Conservation (phyloP, 2,113 vertebrate species). For the Carassius carassius region DNA sequence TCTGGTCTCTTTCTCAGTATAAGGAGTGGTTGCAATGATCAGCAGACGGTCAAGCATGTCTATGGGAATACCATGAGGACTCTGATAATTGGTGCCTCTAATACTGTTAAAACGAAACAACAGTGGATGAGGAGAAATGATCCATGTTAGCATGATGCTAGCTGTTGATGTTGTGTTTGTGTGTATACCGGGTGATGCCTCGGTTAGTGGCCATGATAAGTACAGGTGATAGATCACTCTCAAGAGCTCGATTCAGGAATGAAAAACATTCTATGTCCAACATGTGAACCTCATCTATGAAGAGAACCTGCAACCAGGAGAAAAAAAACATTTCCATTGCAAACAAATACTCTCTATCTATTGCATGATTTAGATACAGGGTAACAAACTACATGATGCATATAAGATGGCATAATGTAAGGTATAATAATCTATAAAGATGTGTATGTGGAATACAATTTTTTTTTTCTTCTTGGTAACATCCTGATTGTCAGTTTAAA, state of each 20-base stretch:
- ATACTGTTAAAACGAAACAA: slow-evolving; percentile 72
- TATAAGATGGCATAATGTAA: neutral
- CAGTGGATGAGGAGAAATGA: neutral
- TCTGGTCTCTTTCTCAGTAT: slow-evolving; percentile 88
- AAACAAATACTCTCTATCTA: neutral
- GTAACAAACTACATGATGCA: neutral
- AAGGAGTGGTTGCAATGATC: slow-evolving; percentile 88
- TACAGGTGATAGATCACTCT: slow-evolving; percentile 89
- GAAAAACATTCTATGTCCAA: slow-evolving; percentile 94
- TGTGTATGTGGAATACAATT: neutral
- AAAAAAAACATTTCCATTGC: neutral
- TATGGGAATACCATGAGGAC: slow-evolving; percentile 89
- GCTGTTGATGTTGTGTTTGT: neutral
- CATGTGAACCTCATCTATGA: slow-evolving; percentile 95
- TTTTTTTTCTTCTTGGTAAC: slow-evolving; percentile 1
- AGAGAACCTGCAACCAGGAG: slow-evolving; percentile 80
- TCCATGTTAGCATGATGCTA: neutral
- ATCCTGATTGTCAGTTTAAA: neutral
- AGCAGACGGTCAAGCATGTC: slow-evolving; percentile 89
- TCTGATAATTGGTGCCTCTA: slow-evolving; percentile 91
- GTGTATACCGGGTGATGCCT: slow-evolving; percentile 86
- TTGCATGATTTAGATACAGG: neutral
- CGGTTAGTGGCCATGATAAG: slow-evolving; percentile 94
- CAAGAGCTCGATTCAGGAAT: slow-evolving; percentile 89
- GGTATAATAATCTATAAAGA: neutral